Base-by-base conservation (phyloP, 2,113 vertebrate genomes). In the Australoheros scitulus region DNA sequence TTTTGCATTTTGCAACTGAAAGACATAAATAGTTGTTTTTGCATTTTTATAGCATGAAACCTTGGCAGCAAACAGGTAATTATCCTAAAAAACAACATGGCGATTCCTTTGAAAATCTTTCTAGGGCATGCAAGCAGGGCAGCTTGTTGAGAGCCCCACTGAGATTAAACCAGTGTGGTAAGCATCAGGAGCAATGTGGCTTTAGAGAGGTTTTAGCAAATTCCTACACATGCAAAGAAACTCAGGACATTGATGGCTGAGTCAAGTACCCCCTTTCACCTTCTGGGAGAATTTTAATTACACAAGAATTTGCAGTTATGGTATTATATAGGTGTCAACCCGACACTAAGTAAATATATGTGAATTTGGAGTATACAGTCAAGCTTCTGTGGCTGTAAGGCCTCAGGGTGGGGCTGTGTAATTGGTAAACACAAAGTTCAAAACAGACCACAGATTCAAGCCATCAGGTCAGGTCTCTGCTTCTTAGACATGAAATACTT, bases 401-500 rank as follows among this genome's bases (percentile, higher is more conserved):
- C 58, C 85, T 83, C 58, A 22, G 89, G 91, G 91, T 7, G 90
- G 56, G 90, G 86, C 61, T 76, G 88, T 80, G 82, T 26, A 61
- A 77, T 59, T 57, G 79, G 87, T 85, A 89, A 91, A 93, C 88
- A 92, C 6, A 1, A 50, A 89, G 80, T 90, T 93, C 59, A 92
- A 88, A 81, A 76, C 86, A 70, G 4, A 64, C 60, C 77, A 77
- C 76, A 79, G 81, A 86, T 83, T 82, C 0, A 26, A 89, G 82
- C 80, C 32, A 22, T 78, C 32, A 15, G 78, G 79, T 63, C 81
- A 2, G 58, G 82, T 81, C 79, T 83, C 80, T 59, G 83, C 84
- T 79, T 79, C 56, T 61, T 29, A 38, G n/a, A 72, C 34, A 0
- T 3, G 1, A 55, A 20, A 80, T 74, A 75, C 79, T 47, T 14